Conservation (phyloP, 2,888 invertebrate genomes). For the Lasiommata megera region DNA sequence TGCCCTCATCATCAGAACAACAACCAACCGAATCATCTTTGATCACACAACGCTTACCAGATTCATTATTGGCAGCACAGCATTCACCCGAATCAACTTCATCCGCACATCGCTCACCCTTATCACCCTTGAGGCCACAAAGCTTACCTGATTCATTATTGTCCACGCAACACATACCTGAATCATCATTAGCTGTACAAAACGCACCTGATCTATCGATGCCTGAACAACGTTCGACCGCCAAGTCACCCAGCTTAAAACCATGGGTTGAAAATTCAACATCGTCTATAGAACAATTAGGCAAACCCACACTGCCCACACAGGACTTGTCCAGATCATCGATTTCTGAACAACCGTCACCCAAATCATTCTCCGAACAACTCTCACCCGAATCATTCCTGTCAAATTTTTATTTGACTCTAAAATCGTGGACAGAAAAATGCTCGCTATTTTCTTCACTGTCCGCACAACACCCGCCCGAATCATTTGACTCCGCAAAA, state of each 20-base stretch:
- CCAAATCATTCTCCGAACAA: not conserved
- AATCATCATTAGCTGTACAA: not conserved
- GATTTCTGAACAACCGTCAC: not conserved
- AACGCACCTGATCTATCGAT: not conserved
- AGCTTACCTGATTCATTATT: not conserved
- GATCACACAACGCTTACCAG: too few species aligned
- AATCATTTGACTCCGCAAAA: not conserved
- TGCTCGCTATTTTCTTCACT: not conserved
- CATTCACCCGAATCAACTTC: not conserved
- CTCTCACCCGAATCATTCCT: not conserved
- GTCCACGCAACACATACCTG: not conserved
- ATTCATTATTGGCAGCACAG: not conserved
- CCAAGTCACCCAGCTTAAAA: not conserved
- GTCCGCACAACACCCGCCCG: not conserved
- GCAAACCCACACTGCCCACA: not conserved
- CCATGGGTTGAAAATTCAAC: not conserved
- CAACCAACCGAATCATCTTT: not conserved
- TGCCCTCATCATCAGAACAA: not conserved
- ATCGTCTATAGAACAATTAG: not conserved
- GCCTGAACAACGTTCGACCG: too few species aligned
- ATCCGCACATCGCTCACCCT: not conserved
- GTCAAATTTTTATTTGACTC: not conserved
- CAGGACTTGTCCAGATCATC: not conserved
- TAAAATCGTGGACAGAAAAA: not conserved
- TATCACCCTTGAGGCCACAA: not conserved